Evolutionary conservation across 2,797 vertebrate genomes (phyloP).

Genomic region (Astyanax mexicanus): DNA sequence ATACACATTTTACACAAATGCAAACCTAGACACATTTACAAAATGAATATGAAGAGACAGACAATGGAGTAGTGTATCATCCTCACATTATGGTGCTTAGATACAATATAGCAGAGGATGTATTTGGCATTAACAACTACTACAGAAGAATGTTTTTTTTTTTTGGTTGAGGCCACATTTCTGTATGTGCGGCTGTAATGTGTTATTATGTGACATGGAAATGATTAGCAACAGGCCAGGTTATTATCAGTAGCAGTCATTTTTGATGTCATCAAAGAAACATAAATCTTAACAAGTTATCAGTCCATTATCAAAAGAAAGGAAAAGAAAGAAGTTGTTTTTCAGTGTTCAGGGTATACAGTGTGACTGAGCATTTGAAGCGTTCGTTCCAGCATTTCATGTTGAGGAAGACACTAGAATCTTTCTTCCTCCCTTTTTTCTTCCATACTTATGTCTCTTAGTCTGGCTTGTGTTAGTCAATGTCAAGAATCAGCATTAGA

Average conservation of each 20-base stretch:
- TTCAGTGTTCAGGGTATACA: constrained; percentile 88
- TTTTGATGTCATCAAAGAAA: constrained; percentile 51
- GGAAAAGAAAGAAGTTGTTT: constrained; percentile 82
- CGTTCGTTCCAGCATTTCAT: constrained; percentile 66
- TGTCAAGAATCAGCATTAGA: constrained; percentile 16
- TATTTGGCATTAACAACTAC: constrained; percentile 8
- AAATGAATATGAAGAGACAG: constrained; percentile 15
- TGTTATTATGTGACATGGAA: constrained; percentile 24
- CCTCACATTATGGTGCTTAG: constrained; percentile 16
- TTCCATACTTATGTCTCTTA: constrained; percentile 13
- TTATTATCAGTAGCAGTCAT: constrained; percentile 83
- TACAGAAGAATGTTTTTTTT: constrained; percentile 3
- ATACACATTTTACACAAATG: neutral
- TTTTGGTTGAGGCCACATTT: constrained; percentile 5
- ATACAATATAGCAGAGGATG: neutral
- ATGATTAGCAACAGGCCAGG: constrained; percentile 66
- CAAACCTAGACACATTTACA: neutral
- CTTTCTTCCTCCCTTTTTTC: neutral
- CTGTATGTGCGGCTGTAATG: neutral
- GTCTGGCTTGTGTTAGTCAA: constrained; percentile 8
- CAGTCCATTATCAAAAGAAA: constrained; percentile 23
- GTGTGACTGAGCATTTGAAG: constrained; percentile 85
- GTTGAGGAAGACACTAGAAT: constrained; percentile 33
- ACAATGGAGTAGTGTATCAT: constrained; percentile 26
- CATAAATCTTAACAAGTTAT: constrained; percentile 57